phyloP scores from a whole-genome alignment of 1,140 invertebrate genomes.

The Eriocheir sinensis region DNA sequence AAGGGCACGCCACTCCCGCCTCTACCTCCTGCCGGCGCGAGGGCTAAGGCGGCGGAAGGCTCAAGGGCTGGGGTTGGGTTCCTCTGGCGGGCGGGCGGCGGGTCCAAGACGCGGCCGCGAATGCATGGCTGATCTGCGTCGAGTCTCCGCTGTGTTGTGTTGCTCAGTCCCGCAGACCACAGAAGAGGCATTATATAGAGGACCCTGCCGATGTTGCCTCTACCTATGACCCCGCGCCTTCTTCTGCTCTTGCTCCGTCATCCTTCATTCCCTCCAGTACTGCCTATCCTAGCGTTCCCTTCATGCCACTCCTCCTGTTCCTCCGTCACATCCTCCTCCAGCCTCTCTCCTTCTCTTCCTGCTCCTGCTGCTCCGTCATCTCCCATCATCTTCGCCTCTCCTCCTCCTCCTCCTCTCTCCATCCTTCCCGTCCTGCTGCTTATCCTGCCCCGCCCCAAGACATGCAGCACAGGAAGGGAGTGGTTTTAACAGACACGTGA shows the following conservation, averaged over 20 bases:
- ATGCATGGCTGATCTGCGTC: slow-evolving; percentile 66
- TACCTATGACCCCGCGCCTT: too few species aligned
- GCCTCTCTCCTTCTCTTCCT: slow-evolving; percentile 22
- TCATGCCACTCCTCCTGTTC: too few species aligned
- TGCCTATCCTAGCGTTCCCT: too few species aligned
- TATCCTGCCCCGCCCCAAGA: neutral
- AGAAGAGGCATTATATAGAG: slow-evolving; percentile 43
- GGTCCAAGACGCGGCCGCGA: slow-evolving; percentile 39
- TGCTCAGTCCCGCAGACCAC: neutral
- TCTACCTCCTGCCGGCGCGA: neutral
- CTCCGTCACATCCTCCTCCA: too few species aligned
- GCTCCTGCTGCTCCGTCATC: neutral
- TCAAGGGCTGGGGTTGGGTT: neutral
- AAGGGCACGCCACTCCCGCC: neutral
- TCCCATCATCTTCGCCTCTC: too few species aligned
- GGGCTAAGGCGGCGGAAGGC: neutral
- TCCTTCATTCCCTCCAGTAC: too few species aligned
- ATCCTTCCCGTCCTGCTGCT: too few species aligned
- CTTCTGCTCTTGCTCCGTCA: neutral
- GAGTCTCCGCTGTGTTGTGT: slow-evolving; percentile 43
- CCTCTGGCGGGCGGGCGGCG: neutral
- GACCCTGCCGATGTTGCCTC: neutral
- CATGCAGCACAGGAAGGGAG: neutral
- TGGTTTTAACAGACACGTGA: neutral
- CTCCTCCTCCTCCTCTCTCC: too few species aligned